A percentile compares a stretch with the other conserved stretches of the same genome.
phyloP scores from a whole-genome alignment of 2,888 invertebrate species.

The Hoplodrina blanda region DNA sequence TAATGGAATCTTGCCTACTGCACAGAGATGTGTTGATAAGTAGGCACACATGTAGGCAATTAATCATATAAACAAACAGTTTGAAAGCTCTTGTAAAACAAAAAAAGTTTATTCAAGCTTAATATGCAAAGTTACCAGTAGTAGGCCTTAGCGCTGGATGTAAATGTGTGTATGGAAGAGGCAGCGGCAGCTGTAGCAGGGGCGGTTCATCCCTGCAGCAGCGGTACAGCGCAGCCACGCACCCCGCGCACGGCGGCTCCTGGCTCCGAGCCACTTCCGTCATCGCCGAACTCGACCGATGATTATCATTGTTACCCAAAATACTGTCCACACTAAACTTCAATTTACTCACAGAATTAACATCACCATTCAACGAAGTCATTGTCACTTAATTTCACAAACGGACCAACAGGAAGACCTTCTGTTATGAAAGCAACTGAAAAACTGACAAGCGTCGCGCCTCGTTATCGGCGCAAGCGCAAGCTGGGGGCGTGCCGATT shows the following conservation, averaged over 20 bases:
- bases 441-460: slow-evolving; percentile 80
- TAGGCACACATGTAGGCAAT: too few species aligned
- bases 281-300: slow-evolving; percentile 52
- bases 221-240: slow-evolving; percentile 92
- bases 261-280: slow-evolving; percentile 73
- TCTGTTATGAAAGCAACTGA: slow-evolving; percentile 75
- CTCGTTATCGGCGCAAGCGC: slow-evolving; percentile 80
- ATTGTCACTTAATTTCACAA: slow-evolving; percentile 73
- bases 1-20: background rate
- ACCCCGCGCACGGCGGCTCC: slow-evolving; percentile 91
- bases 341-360: slow-evolving; percentile 81
- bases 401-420: slow-evolving; percentile 65
- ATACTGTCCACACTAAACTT: slow-evolving; percentile 94
- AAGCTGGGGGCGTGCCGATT: slow-evolving; percentile 80
- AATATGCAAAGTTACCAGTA: slow-evolving; percentile 73
- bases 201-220: slow-evolving; percentile 90
- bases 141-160: slow-evolving; percentile 87
- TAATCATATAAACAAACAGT: background rate
- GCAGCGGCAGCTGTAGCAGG: slow-evolving; percentile 80
- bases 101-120: background rate
- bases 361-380: slow-evolving; percentile 84
- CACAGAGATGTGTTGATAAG: too few species aligned
- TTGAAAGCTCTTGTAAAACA: background rate
- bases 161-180: slow-evolving; percentile 83
- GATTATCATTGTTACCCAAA: slow-evolving; percentile 86